Base-by-base conservation (phyloP, 2,113 vertebrate genomes). In the rabbit (Oryctolagus cuniculus) region DNA sequence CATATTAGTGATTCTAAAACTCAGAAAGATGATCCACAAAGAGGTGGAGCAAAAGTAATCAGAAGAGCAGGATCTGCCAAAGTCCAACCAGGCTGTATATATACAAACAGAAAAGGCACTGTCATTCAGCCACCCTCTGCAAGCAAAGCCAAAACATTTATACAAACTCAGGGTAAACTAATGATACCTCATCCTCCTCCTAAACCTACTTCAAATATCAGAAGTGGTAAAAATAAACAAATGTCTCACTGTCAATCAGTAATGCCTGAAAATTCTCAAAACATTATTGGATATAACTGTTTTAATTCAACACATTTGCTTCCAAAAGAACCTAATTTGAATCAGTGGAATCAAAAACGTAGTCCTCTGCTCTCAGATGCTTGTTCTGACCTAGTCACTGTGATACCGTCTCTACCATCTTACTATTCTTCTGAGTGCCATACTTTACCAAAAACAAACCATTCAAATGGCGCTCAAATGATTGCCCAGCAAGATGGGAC, bases 151-250 rank as follows among this genome's bases (percentile, higher is more conserved):
- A 98, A 58, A 91, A 97, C 96, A 84, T 96, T 98, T 94, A 90
- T 73, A 36, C 98, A 97, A 97, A 77, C 98, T 98, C 98, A 98
- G 88, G 98, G 98, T 84, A 99, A 97, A 95, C 61, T 97, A 27
- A 94, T 98, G 19, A 51, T 97, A 88, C 99, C 99, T 96, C 98
- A 97, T 70, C 98, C 99, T 85, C 98, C 99, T 73, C 98, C 98
- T 17, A 93, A 98, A 94, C 96, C 98, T 88, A 29, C 92, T 2
- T 89, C 1, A 0, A 96, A 98, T 74, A 97, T 89, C 38, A 98
- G 82, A 81, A 83, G 85, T 74, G 94, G 92, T 31, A n/a, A 93
- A 95, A 97, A 77, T 15, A 2, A 16, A 67, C 87, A 96, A 9
- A 61, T 86, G 58, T 93, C 85, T 94, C 96, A 93, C 21, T 95